Base-by-base conservation (phyloP, 2,113 vertebrate genomes). In the Rhizomys pruinosus region DNA sequence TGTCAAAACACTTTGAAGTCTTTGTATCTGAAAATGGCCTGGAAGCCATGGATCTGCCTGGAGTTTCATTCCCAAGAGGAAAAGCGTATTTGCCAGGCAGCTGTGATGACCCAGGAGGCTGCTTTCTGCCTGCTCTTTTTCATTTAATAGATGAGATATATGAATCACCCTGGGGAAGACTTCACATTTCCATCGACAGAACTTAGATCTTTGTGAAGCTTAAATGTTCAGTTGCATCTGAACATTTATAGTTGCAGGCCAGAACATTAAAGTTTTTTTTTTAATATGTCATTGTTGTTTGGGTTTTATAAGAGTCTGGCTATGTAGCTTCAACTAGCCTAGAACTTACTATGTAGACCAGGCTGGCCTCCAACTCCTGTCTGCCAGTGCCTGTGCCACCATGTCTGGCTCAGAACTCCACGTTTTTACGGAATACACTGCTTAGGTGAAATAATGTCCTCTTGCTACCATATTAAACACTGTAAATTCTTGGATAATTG, bases 371-470 rank as follows among this genome's bases (percentile, higher is more conserved):
- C 6, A 52, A 52, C 47, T 52, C 47, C 47, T 52, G 47, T 52
- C 47, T 52, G 6, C 47, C 47, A 52, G 47, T 6, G 47, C 47
- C 6, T 52, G 47, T 52, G 47, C 11, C 47, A 52, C 47, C 47
- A 52, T 52, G 47, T 11, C 47, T 52, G 47, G 47, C 47, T 52
- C 66, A 94, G 61, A 93, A 97, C 66, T 72, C 73, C 89, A 47
- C 39, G 23, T 34, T 93, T 90, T 87, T 80, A 55, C 29, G 7
- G 86, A 66, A 80, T 55, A 63, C 11, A 47, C 42, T 52, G 39
- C 71, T 77, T 72, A 72, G 6, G 16, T 94, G 20, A 90, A 91
- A 69, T 68, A 55, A 73, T 69, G 17, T 22, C 37, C 37, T 84
- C 11, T 93, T 73, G 3, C 16, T 93, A 61, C 37, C 39, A 27